Evolutionary conservation across 2,888 invertebrate species (phyloP).

Genomic region (Acanthosepion lycidas): DNA sequence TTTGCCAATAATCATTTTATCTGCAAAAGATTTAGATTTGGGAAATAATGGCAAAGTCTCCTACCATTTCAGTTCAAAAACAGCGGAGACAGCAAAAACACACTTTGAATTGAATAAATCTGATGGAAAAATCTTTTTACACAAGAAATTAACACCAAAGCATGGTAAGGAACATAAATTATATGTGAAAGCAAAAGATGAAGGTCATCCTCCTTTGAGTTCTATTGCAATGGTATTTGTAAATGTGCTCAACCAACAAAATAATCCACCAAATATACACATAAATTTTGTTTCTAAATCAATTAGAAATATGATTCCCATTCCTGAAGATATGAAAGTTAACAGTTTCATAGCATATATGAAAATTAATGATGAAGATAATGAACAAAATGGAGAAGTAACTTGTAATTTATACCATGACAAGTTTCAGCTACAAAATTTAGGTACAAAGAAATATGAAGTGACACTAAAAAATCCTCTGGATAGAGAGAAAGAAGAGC

Average conservation of each 20-base stretch:
- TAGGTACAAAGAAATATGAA: not conserved
- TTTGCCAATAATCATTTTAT: not conserved
- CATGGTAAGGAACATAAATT: not conserved
- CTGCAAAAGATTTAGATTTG: not conserved
- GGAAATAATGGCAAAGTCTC: not conserved
- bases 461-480: not conserved
- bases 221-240: not conserved
- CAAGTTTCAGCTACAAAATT: not conserved
- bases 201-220: not conserved
- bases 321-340: not conserved
- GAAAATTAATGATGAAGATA: not conserved
- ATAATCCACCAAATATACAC: not conserved
- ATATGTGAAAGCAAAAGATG: not conserved
- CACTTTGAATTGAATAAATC: not conserved
- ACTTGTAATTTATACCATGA: not conserved
- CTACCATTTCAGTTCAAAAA: not conserved
- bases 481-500: not conserved
- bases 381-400: not conserved
- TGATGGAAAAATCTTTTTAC: not conserved
- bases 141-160: not conserved
- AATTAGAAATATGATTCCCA: not conserved
- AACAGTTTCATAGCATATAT: not conserved
- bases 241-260: not conserved
- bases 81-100: not conserved
- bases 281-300: not conserved